Percentiles rank a stretch among this genome's conserved stretches.
These are phyloP conservation scores for Copidosoma floridanum DNA, from an alignment of 1,140 invertebrate genomes.

Conservation along the genomic window DNA sequence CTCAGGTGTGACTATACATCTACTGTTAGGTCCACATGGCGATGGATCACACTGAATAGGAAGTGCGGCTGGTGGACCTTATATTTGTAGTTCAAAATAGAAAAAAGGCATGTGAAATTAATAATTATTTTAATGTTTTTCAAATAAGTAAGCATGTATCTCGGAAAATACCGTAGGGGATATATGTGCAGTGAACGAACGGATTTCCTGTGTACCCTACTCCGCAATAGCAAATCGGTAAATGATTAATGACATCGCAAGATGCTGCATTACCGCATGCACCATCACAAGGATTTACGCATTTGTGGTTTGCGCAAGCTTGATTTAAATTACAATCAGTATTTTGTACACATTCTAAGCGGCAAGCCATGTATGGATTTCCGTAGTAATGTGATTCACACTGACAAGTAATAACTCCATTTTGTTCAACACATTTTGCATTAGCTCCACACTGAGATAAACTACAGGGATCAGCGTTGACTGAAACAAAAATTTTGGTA, in stretches of 20 bases:
- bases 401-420: slow-evolving; percentile 63
- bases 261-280: slow-evolving; percentile 75
- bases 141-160: slow-evolving; percentile 14
- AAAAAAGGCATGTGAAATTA: neutral
- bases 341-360: slow-evolving; percentile 77
- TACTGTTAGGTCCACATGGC: slow-evolving; percentile 76
- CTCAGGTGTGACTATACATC: slow-evolving; percentile 69
- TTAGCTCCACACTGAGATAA: slow-evolving; percentile 73
- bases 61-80: slow-evolving; percentile 19
- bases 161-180: slow-evolving; percentile 25
- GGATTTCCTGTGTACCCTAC: slow-evolving; percentile 74
- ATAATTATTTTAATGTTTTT: slow-evolving; percentile 15
- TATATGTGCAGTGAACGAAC: slow-evolving; percentile 66
- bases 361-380: slow-evolving; percentile 72
- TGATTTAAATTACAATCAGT: slow-evolving; percentile 68
- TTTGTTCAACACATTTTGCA: slow-evolving; percentile 65
- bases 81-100: slow-evolving; percentile 3
- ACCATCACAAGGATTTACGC: slow-evolving; percentile 73
- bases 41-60: slow-evolving; percentile 62
- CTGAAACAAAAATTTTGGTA: slow-evolving; percentile 24
- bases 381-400: slow-evolving; percentile 69
- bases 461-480: slow-evolving; percentile 65
- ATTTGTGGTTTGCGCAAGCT: slow-evolving; percentile 78
- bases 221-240: slow-evolving; percentile 76
- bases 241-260: slow-evolving; percentile 75